Conservation (phyloP, 2,113 vertebrate genomes). For the Eleginops maclovinus region DNA sequence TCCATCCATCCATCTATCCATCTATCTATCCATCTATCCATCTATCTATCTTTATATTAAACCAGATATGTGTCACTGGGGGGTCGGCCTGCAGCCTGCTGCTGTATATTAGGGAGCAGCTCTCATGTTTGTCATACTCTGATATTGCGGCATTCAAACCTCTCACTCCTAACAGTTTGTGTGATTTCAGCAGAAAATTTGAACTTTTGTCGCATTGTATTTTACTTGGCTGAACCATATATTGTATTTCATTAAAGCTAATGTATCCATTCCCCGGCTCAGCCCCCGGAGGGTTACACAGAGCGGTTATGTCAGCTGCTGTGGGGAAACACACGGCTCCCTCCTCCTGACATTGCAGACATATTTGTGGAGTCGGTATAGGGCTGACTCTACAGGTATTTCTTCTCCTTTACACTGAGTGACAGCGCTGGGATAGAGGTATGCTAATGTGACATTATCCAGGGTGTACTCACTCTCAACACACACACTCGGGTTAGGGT, state of each 20-base stretch:
- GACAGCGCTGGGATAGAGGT: constrained; percentile 38
- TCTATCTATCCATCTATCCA: no score
- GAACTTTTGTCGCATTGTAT: constrained; percentile 12
- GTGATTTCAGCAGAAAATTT: constrained; percentile 18
- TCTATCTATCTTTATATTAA: no score
- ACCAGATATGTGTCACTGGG: no score
- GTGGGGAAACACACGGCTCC: constrained; percentile 53
- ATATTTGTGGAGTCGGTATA: constrained; percentile 47
- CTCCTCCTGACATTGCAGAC: constrained; percentile 60
- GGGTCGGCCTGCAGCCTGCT: no score
- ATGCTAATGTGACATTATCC: constrained; percentile 74
- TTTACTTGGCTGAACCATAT: constrained; percentile 33
- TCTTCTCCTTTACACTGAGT: constrained; percentile 53
- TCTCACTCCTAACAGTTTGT: not conserved
- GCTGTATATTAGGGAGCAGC: not conserved
- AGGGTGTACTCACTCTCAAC: constrained; percentile 15
- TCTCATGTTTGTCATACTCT: not conserved
- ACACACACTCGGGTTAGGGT: constrained; percentile 27
- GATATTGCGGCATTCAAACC: not conserved
- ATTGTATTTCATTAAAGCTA: constrained; percentile 41
- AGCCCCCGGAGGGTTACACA: not conserved
- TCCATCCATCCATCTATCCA: no score
- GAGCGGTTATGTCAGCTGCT: constrained; percentile 29
- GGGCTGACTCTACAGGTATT: constrained; percentile 48
- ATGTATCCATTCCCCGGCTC: constrained; percentile 27